phyloP scores from a whole-genome alignment of 2,113 vertebrate species.

The Isichthys henryi region DNA sequence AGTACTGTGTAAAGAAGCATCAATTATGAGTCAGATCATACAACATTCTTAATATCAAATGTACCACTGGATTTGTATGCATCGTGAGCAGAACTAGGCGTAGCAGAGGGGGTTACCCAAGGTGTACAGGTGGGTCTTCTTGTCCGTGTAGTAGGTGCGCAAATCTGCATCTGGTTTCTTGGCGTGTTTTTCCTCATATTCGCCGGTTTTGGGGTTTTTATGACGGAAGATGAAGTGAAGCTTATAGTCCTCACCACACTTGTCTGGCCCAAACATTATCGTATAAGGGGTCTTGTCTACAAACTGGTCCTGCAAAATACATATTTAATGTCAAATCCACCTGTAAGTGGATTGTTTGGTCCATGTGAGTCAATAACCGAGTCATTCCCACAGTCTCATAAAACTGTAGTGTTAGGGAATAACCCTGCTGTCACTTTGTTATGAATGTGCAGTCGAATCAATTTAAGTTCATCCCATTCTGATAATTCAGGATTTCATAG shows the following conservation, averaged over 20 bases:
- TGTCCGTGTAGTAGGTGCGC: slow-evolving; percentile 88
- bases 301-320: slow-evolving; percentile 75
- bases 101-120: slow-evolving; percentile 55
- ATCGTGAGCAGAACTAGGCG: no score
- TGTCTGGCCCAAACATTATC: slow-evolving; percentile 98
- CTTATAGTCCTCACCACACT: slow-evolving; percentile 97
- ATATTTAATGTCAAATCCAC: neutral
- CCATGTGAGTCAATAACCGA: neutral
- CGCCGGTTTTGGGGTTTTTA: slow-evolving; percentile 88
- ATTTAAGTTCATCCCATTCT: neutral
- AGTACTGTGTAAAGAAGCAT: slow-evolving; percentile 62
- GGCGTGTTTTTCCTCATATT: slow-evolving; percentile 89
- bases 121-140: slow-evolving; percentile 94
- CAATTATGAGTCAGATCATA: neutral
- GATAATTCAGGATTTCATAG: neutral
- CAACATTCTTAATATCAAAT: neutral
- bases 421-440: neutral
- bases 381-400: neutral
- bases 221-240: slow-evolving; percentile 98
- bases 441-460: neutral
- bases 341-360: neutral
- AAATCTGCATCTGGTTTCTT: slow-evolving; percentile 89
- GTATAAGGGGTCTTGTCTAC: slow-evolving; percentile 92
- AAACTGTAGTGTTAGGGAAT: neutral
- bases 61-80: neutral